phyloP scores from a whole-genome alignment of 2,797 vertebrate species.

The Psittacula echo region DNA sequence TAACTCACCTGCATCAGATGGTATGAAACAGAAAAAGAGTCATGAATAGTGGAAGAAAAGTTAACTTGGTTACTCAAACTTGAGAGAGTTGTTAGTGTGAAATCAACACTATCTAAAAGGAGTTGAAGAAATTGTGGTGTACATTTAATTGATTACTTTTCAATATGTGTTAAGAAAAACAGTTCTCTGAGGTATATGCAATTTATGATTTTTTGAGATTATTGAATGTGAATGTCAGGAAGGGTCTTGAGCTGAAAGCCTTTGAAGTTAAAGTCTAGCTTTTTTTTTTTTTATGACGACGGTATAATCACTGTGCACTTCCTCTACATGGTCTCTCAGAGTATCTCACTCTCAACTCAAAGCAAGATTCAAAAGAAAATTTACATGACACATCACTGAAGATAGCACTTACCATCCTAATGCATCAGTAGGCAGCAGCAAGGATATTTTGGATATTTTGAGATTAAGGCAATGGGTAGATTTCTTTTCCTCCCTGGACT shows the following conservation, averaged over 20 bases:
- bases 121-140: neutral
- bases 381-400: neutral
- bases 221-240: neutral
- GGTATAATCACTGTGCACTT: neutral
- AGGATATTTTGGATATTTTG: neutral
- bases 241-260: neutral
- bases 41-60: neutral
- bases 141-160: neutral
- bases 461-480: neutral
- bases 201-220: neutral
- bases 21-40: neutral
- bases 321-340: neutral
- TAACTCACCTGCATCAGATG: neutral
- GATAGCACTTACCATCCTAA: neutral
- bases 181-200: neutral
- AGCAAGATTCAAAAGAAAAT: neutral
- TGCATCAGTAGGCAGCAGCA: neutral
- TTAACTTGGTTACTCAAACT: neutral
- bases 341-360: neutral
- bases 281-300: neutral
- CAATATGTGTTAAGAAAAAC: neutral
- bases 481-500: neutral
- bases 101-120: neutral
- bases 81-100: neutral
- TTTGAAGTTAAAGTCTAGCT: neutral